Base-by-base conservation (phyloP, 1,140 invertebrate species). In the Macrocentrus cingulum region DNA sequence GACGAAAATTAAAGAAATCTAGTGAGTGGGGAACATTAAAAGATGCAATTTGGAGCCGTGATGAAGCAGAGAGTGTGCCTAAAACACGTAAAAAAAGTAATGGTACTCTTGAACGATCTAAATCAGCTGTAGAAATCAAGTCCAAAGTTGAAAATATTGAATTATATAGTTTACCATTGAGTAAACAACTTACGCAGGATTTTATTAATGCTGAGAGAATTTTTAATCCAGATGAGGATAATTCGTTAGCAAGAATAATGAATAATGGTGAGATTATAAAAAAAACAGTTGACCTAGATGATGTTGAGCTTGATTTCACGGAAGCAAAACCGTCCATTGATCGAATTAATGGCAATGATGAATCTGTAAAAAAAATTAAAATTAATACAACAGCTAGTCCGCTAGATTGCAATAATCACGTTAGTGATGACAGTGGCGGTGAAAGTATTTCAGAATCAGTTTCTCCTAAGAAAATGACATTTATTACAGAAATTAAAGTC, bases 1-100 rank as follows among this genome's bases (percentile, higher is more conserved):
- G 82, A 64, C 83, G 85, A 61, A 81, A 86, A 54, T 62, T 90
- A 22, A 89, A 90, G 63, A 89, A 88, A 59, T 87, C 83, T 1
- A 88, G 83, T 16, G 87, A 90, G 65, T 90, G 88, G 83, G 88
- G 88, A 6, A 90, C 87, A 58, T 76, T 91, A 36, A 87, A 90
- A 68, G 88, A 90, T 64, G 88, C 87, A 18, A 85, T 90, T 25
- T 83, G 87, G 59, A 81, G 63, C 6, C 75, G 70, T 4, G 63
- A 79, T 61, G 76, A 42, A 16, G 54, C 2, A 18, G 32, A 53
- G 7, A 19, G 18, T 4, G 56, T 37, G 18, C 54, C 57, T 1
- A 64, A 62, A 34, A 57, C 25, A 1, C 19, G 54, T 18, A 60
- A 63, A 16, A 51, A 56, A 7, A 74, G 68, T 44, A 74, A 66